phyloP scores from a whole-genome alignment of 2,888 invertebrate genomes.

The Drosophila longiperda region DNA sequence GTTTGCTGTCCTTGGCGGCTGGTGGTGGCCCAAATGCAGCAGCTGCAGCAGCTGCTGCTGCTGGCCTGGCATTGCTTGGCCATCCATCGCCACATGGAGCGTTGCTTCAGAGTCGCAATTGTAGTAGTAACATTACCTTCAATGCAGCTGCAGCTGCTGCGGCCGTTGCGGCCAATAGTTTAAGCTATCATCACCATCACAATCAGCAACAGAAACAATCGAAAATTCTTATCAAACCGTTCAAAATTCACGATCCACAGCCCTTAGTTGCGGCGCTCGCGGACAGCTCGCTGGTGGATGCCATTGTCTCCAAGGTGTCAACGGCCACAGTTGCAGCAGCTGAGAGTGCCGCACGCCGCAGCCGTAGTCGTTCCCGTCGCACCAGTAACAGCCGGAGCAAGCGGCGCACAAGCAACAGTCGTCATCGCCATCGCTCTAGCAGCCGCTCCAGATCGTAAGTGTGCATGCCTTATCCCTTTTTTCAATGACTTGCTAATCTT shows the following conservation, averaged over 20 bases:
- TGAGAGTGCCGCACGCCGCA: conserved; percentile 82
- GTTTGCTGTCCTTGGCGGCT: conserved; percentile 64
- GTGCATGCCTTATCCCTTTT: conserved; percentile 16
- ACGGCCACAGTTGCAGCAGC: conserved; percentile 84
- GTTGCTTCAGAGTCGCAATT: conserved; percentile 24
- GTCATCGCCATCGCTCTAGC: conserved; percentile 71
- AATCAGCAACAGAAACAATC: conserved; percentile 81
- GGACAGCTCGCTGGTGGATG: conserved; percentile 83
- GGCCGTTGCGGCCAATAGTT: conserved; percentile 77
- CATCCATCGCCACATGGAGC: conserved; percentile 58
- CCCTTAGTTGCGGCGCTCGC: conserved; percentile 83
- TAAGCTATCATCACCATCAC: conserved; percentile 79
- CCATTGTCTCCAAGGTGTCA: conserved; percentile 84
- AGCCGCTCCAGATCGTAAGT: conserved; percentile 85
- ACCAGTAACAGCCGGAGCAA: conserved; percentile 70
- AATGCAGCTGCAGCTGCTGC: conserved; percentile 65
- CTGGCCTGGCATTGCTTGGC: conserved; percentile 57
- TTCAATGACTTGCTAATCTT: background rate
- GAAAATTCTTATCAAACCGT: conserved; percentile 85
- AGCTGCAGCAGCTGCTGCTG: conserved; percentile 51
- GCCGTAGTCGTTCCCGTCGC: conserved; percentile 82
- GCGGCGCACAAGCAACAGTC: conserved; percentile 81
- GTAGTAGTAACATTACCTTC: conserved; percentile 53
- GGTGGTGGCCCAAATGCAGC: conserved; percentile 44
- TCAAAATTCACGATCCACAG: conserved; percentile 85